A percentile compares a stretch with the other conserved stretches of the same genome.
These are phyloP conservation scores for Bubalus kerabau DNA, from an alignment of 2,113 vertebrate species.

Conservation along the genomic window DNA sequence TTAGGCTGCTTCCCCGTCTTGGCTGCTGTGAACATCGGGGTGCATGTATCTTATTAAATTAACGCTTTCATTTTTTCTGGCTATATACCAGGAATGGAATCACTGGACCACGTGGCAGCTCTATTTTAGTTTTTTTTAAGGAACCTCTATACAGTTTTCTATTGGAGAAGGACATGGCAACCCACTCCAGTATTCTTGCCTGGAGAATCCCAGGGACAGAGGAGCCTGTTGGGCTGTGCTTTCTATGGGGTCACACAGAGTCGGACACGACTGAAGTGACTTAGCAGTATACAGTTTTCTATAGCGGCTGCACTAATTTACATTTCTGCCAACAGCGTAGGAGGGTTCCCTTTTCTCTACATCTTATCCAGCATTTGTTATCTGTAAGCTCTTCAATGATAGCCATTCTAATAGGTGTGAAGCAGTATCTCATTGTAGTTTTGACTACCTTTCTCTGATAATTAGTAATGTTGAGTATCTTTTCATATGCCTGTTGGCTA, in stretches of 20 bases:
- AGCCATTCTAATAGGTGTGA: neutral
- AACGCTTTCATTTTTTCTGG: neutral
- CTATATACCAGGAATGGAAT: neutral
- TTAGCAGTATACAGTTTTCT: neutral
- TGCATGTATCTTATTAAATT: neutral
- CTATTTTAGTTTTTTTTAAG: neutral
- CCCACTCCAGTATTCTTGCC: too few relatives aligned
- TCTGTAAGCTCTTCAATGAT: neutral
- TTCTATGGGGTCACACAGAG: too few relatives aligned
- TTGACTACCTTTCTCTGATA: neutral
- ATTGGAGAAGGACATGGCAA: too few relatives aligned
- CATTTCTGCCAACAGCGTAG: neutral
- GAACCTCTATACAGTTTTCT: neutral
- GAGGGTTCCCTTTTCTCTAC: neutral
- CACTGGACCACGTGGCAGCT: neutral
- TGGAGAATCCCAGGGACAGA: too few relatives aligned
- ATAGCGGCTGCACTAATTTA: neutral
- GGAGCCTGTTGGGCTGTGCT: too few relatives aligned
- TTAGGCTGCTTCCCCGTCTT: neutral
- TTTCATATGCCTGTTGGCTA: neutral
- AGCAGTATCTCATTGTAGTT: neutral
- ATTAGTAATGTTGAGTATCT: neutral
- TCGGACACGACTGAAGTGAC: too few relatives aligned
- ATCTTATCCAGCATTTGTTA: neutral
- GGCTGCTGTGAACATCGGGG: neutral